Evolutionary conservation across 2,797 vertebrate genomes (phyloP), one percentile per base, ranked within the genome.

Genomic region (Sandelia bainsii): DNA sequence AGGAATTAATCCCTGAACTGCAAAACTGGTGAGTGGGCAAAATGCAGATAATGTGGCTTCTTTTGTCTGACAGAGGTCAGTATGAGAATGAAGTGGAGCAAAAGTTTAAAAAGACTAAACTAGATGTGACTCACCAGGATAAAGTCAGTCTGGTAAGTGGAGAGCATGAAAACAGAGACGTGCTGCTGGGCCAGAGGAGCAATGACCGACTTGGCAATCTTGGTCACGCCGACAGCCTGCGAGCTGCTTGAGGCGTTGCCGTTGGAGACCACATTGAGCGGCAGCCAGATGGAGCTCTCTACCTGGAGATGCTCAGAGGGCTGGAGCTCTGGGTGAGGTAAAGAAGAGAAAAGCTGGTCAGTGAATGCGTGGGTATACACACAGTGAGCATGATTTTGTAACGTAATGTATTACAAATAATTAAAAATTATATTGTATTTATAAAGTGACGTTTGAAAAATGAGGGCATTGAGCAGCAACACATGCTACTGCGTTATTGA

Each of bases 71-170:
- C 52, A 63, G 56, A 53, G 1, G 94, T 93, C 86, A 95, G 95
- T 87, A 95, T 90, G 83, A 37, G 49, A 58, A 39, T n/a, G 22
- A 42, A 64, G n/a, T 11, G 37, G 22, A 52, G 19, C 4, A 29
- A 11, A 67, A 17, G 17, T 17, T 6, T 27, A 32, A 45, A 4
- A 11, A 7, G 14, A 34, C 32, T 25, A 5, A 57, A 50, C 20
- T 1, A 10, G 46, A 23, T 9, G 4, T 17, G 0, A 0, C 96
- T 95, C 86, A 98, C 98, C 95, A 99, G 93, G 90, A 99, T 97
- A 76, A 97, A 99, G 92, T 99, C 98, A 0, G 98, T 99, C 92
- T 99, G 98, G 87, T 99, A 99, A 0, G 98, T 99, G 81, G 98
- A 99, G 53, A 99, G 93, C 98, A 99, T 98, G 79, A 99, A 95